Base-by-base conservation (phyloP, 1,140 invertebrate species). In the Tetramorium alpestre region DNA sequence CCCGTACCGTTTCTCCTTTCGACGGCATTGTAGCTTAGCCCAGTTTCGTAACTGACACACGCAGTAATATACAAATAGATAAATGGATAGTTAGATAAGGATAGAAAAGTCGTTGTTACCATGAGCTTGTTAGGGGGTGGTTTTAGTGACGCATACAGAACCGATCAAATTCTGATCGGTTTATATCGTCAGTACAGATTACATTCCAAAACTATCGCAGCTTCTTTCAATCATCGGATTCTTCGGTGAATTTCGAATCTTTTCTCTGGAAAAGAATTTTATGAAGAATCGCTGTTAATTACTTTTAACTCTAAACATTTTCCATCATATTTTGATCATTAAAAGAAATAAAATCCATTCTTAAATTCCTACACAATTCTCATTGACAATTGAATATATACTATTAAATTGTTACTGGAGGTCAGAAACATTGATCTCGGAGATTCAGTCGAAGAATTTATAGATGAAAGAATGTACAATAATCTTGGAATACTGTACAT, bases 91-190 rank as follows among this genome's bases (percentile, higher is more conserved):
- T 84, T 84, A 84, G 41, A 84, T 84, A 84, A 82, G 41, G 54
- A 73, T 10, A 73, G 38, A 69, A 70, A 82, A 84, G 80, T 75
- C 80, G 69, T 75, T 84, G 69, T 84, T 84, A 84, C 80, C 54
- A 89, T 90, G 81, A 90, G 89, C 85, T 90, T 89, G 90, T 92
- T 90, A 92, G 89, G 88, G 91, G 92, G 91, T 93, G 92, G 92
- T 93, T 93, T 93, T 91, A 93, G 90, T 93, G 92, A 91, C 89
- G 85, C 73, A 69, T 22, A 69, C 25, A 85, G 60, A 67, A 60
- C 38, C 85, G 84, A 90, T 87, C 62, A 60, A 88, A 87, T 85
- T 90, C 62, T 85, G 85, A 86, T 86, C 51, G 13, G 75, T 41
- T 84, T 75, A 81, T 69, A 82, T 82, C 73, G 69, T 91, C 58